A percentile compares a stretch with the other conserved stretches of the same genome.
Conservation (phyloP, 1,140 invertebrate species). For the Drosophila ambigua region DNA sequence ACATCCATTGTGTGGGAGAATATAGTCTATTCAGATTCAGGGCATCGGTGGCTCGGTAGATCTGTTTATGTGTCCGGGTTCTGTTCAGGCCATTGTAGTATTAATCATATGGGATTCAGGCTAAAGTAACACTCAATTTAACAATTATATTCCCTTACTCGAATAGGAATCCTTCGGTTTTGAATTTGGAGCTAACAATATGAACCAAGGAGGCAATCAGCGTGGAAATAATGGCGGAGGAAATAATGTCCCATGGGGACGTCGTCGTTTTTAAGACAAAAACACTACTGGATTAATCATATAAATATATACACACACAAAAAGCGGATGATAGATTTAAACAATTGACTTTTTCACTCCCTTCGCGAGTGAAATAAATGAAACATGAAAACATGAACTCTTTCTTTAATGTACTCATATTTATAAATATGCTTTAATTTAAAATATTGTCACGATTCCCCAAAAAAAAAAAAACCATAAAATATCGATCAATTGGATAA, state of each 20-base stretch:
- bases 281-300: constrained; percentile 21
- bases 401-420: constrained; percentile 15
- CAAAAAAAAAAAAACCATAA: constrained; percentile 9
- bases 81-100: too few relatives aligned
- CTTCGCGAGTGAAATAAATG: constrained; percentile 6
- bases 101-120: constrained; percentile 12
- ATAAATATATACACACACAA: background rate
- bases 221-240: constrained; percentile 77
- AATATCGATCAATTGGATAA: background rate
- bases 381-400: constrained; percentile 7
- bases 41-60: too few relatives aligned
- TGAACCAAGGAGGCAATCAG: constrained; percentile 79
- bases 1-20: too few relatives aligned
- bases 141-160: constrained; percentile 74
- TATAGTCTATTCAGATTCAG: too few relatives aligned
- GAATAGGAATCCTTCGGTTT: constrained; percentile 79
- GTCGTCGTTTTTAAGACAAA: constrained; percentile 74
- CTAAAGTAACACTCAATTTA: constrained; percentile 60
- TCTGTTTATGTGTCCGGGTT: too few relatives aligned
- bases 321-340: constrained; percentile 9
- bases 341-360: constrained; percentile 32
- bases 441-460: constrained; percentile 24
- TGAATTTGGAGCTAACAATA: constrained; percentile 83
- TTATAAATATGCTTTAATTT: constrained; percentile 33
- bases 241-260: constrained; percentile 83